Conservation (phyloP, 92 coral and sea anemone genomes). For the Ricordea florida region DNA sequence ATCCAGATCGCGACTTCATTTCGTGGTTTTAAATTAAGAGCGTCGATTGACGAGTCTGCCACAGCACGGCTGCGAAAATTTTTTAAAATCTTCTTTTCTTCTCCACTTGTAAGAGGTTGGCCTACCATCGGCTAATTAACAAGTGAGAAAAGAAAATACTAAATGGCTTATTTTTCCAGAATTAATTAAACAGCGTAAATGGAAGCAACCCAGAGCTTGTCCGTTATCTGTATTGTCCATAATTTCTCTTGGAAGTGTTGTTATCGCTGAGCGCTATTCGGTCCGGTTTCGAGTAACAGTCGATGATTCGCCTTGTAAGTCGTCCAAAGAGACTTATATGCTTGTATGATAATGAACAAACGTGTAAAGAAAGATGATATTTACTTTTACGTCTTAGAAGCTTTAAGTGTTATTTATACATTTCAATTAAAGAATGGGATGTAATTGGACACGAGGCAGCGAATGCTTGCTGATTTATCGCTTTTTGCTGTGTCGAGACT, state of each 20-base stretch:
- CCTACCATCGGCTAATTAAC: conserved; percentile 44
- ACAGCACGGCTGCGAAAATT: conserved; percentile 21
- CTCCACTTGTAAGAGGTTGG: conserved; percentile 22
- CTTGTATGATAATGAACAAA: conserved; percentile 33
- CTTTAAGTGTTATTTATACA: conserved; percentile 71
- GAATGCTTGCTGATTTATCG: not conserved
- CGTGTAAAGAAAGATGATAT: conserved; percentile 54
- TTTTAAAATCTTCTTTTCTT: conserved; percentile 19
- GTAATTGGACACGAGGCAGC: conserved; percentile 58
- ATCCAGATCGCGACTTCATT: conserved; percentile 25
- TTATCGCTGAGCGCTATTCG: too few species aligned
- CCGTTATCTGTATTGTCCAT: conserved; percentile 16
- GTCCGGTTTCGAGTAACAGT: conserved; percentile 19
- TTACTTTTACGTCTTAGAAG: conserved; percentile 47
- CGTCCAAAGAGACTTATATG: conserved; percentile 23
- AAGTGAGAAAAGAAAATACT: conserved; percentile 43
- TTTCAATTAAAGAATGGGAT: conserved; percentile 65
- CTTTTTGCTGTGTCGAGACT: not conserved
- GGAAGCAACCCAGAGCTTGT: conserved; percentile 4
- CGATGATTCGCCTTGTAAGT: not conserved
- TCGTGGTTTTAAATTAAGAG: conserved; percentile 21
- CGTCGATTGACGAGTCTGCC: conserved; percentile 32
- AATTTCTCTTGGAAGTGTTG: too few species aligned
- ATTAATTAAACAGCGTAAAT: conserved; percentile 46
- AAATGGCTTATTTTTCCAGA: conserved; percentile 44